These are phyloP conservation scores for Chrysina gloriosa DNA, from an alignment of 2,888 invertebrate genomes.

Conservation along the genomic window DNA sequence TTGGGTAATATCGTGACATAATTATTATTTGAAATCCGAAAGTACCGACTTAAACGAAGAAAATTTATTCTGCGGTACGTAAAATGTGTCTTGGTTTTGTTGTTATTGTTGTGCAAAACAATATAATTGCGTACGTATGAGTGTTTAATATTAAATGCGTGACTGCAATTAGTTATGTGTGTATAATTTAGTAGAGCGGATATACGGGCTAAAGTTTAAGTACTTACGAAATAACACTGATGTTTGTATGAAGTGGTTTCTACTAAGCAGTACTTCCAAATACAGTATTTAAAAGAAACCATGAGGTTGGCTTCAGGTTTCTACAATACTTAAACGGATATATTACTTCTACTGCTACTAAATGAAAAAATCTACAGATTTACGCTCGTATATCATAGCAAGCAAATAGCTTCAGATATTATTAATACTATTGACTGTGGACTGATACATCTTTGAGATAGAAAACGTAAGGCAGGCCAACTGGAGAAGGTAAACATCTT, in stretches of 20 bases:
- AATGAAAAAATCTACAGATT: too few relatives aligned
- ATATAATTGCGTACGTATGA: slow-evolving; percentile 21
- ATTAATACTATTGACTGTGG: too few relatives aligned
- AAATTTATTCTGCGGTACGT: slow-evolving; percentile 8
- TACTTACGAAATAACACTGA: slow-evolving; percentile 20
- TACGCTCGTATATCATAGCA: too few relatives aligned
- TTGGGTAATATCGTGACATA: slow-evolving; percentile 24
- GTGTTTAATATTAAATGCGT: slow-evolving; percentile 27
- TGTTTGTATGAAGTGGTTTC: slow-evolving; percentile 2
- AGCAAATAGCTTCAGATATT: too few relatives aligned
- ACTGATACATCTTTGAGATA: too few relatives aligned
- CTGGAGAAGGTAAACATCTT: too few relatives aligned
- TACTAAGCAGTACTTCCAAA: not conserved
- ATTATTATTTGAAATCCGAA: slow-evolving; percentile 28
- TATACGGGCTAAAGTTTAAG: not conserved
- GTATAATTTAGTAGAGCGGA: slow-evolving; percentile 20
- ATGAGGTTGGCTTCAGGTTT: too few relatives aligned
- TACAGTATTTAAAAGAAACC: too few relatives aligned
- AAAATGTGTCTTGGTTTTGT: slow-evolving; percentile 25
- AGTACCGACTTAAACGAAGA: not conserved
- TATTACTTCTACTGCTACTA: too few relatives aligned
- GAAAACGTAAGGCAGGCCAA: too few relatives aligned
- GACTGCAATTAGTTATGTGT: slow-evolving; percentile 29
- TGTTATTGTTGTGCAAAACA: slow-evolving; percentile 25
- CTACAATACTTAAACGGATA: too few relatives aligned